These are phyloP conservation scores for Camponotus fellah DNA, from an alignment of 2,888 invertebrate species.

Conservation along the genomic window DNA sequence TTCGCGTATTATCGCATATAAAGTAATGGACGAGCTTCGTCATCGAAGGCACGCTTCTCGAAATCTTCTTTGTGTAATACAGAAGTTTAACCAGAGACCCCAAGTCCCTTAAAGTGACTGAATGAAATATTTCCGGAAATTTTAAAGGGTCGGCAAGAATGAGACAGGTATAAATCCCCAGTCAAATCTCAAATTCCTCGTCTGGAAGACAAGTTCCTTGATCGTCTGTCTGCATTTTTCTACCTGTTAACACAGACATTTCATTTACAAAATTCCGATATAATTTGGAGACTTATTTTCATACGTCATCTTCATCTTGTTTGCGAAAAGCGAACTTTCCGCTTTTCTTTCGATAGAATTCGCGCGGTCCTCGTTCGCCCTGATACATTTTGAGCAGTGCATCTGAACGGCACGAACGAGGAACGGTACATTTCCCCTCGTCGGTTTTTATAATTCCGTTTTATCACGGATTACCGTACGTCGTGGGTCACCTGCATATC, in stretches of 20 bases:
- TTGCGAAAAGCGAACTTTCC: background rate
- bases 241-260: background rate
- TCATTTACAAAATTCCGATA: background rate
- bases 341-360: background rate
- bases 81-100: no score
- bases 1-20: background rate
- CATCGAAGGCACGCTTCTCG: background rate
- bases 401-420: background rate
- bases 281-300: background rate
- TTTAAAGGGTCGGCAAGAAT: background rate
- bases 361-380: background rate
- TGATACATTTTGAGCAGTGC: constrained; percentile 17
- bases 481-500: constrained; percentile 51
- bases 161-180: background rate
- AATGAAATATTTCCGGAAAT: background rate
- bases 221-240: background rate
- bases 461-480: constrained; percentile 47
- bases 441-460: constrained; percentile 20
- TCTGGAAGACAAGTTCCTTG: background rate
- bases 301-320: background rate
- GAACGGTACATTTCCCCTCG: constrained; percentile 45
- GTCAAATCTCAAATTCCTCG: background rate
- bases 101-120: background rate
- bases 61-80: background rate
- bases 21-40: constrained; percentile 7